These are phyloP conservation scores for Mastigias papua DNA, from an alignment of 30 jellyfish, hydroid and myxozoan species.

Conservation along the genomic window DNA sequence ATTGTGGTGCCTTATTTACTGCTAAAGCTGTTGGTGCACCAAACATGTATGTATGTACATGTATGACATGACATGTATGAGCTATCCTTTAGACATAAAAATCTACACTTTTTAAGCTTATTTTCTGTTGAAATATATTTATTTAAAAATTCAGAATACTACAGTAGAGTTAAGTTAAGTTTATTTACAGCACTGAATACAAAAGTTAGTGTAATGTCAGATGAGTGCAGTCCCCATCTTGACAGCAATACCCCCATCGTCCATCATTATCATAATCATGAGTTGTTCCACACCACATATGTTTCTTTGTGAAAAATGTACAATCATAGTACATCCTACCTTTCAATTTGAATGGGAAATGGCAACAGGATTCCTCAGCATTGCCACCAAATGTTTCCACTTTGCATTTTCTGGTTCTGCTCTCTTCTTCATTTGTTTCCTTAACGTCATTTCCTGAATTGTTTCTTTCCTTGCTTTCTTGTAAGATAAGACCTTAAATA, in stretches of 20 bases:
- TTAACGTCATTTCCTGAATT: not conserved
- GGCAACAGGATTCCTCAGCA: slow-evolving; percentile 61
- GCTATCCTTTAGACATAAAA: too few species aligned
- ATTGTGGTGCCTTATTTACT: too few species aligned
- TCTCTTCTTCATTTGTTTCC: not conserved
- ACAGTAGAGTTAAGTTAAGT: too few species aligned
- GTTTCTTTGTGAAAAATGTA: slow-evolving; percentile 28
- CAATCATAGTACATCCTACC: slow-evolving; percentile 73
- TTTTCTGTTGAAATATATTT: too few species aligned
- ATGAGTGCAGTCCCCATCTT: slow-evolving; percentile 62
- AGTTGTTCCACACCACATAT: slow-evolving; percentile 82
- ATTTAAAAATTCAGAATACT: not conserved
- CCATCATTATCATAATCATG: slow-evolving; percentile 68
- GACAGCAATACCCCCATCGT: slow-evolving; percentile 81
- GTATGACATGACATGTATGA: too few species aligned
- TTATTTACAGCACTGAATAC: too few species aligned
- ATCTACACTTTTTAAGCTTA: too few species aligned
- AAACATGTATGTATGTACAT: too few species aligned
- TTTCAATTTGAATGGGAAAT: slow-evolving; percentile 69
- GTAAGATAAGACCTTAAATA: not conserved
- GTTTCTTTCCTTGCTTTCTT: not conserved
- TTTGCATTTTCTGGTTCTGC: slow-evolving; percentile 31
- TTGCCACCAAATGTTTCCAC: slow-evolving; percentile 81
- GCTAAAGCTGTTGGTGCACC: too few species aligned
- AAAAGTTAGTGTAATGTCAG: too few species aligned